Evolutionary conservation across 2,797 vertebrate genomes (phyloP).

Genomic region (Erithacus rubecula): DNA sequence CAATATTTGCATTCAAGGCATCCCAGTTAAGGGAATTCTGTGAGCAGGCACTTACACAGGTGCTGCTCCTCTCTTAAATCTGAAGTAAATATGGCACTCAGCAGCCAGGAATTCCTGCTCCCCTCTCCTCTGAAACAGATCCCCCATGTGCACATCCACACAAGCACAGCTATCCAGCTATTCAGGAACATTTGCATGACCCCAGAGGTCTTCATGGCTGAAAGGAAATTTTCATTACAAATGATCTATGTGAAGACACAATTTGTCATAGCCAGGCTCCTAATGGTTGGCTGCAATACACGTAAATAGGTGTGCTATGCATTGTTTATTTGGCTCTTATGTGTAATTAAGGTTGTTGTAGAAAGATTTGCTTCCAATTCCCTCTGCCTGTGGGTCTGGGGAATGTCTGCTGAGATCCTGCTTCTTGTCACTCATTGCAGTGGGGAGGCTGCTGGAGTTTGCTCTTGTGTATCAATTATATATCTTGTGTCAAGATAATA

Average conservation of each 20-base stretch:
- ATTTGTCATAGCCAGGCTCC: background rate
- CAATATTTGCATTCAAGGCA: background rate
- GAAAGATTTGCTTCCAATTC: constrained; percentile 32
- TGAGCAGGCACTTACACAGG: background rate
- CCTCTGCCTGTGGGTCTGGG: background rate
- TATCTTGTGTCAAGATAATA: background rate
- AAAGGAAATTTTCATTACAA: background rate
- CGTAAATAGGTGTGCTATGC: background rate
- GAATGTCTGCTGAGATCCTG: constrained; percentile 14
- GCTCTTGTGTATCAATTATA: background rate
- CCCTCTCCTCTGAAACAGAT: background rate
- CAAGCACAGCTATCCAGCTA: background rate
- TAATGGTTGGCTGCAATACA: background rate
- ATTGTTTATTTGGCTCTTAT: constrained; percentile 9
- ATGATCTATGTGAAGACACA: background rate
- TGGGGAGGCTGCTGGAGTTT: background rate
- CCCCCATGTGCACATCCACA: background rate
- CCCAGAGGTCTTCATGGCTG: background rate
- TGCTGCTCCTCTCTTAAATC: background rate
- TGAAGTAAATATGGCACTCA: background rate
- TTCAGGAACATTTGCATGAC: background rate
- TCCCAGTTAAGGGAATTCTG: background rate
- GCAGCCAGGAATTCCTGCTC: background rate
- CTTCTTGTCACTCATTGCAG: background rate
- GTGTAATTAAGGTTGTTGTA: constrained; percentile 17